Conservation (phyloP, 2,888 invertebrate genomes). For the Scaptomyza flava region DNA sequence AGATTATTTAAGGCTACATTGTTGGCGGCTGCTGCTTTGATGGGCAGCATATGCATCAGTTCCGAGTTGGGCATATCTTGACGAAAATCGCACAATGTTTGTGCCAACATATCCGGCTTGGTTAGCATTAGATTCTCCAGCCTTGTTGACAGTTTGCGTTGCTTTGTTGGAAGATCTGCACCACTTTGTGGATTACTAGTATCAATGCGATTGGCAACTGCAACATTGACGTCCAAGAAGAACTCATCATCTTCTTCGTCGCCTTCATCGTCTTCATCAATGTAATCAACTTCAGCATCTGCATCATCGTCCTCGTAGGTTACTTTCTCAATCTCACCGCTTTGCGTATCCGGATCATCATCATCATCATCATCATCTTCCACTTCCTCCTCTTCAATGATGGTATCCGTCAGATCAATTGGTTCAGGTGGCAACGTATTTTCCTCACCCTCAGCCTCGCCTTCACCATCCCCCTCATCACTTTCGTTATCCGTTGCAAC, state of each 20-base stretch:
- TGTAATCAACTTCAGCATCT: conserved; percentile 72
- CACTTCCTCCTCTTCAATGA: conserved; percentile 66
- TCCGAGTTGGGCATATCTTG: conserved; percentile 82
- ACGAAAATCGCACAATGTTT: conserved; percentile 83
- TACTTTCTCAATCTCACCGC: conserved; percentile 76
- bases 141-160: conserved; percentile 78
- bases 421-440: conserved; percentile 71
- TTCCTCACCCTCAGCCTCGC: conserved; percentile 56
- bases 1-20: conserved; percentile 74
- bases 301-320: conserved; percentile 66
- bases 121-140: conserved; percentile 82
- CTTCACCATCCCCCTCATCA: conserved; percentile 56
- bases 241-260: conserved; percentile 73
- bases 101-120: conserved; percentile 81
- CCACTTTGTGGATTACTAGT: conserved; percentile 48
- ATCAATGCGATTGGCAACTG: conserved; percentile 53
- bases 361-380: conserved; percentile 63
- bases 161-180: conserved; percentile 65
- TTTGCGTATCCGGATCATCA: conserved; percentile 76
- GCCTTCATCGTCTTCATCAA: conserved; percentile 78
- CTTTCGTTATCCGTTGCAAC: conserved; percentile 50
- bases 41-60: conserved; percentile 82
- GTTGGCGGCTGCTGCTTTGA: conserved; percentile 74
- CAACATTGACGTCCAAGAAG: conserved; percentile 68
- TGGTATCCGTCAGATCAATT: conserved; percentile 57